Evolutionary conservation across 2,888 invertebrate species (phyloP).

Genomic region (Stegana nigrithorax): DNA sequence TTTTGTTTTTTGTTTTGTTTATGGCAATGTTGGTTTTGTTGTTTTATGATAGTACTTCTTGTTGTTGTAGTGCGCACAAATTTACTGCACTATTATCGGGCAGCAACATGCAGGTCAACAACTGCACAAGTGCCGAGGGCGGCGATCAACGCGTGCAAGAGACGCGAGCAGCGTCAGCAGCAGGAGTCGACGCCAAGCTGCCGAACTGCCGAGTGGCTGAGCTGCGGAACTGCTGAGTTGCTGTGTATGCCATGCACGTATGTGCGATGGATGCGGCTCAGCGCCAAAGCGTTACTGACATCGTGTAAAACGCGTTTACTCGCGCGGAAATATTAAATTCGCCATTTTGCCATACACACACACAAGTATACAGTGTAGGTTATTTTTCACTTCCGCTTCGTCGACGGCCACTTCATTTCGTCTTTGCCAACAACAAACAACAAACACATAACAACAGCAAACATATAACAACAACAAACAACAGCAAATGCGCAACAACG

Average conservation of each 20-base stretch:
- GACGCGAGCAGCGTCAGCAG: neutral
- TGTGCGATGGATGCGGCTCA: neutral
- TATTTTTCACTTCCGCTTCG: conserved; percentile 49
- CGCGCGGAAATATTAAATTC: conserved; percentile 54
- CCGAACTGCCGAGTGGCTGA: neutral
- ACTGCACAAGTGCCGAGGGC: conserved; percentile 10
- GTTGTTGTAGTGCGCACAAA: too few relatives aligned
- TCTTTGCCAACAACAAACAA: neutral
- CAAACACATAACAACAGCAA: conserved; percentile 17
- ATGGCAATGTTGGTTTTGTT: too few relatives aligned
- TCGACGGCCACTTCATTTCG: conserved; percentile 18
- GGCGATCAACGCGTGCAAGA: neutral
- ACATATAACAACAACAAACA: conserved; percentile 25
- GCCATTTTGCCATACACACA: conserved; percentile 42
- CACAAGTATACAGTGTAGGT: conserved; percentile 15
- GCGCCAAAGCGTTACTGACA: conserved; percentile 18
- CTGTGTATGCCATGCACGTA: neutral
- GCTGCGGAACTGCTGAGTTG: neutral
- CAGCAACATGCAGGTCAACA: conserved; percentile 9
- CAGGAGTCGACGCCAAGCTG: too few relatives aligned
- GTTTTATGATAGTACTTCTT: too few relatives aligned
- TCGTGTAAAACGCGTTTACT: conserved; percentile 29
- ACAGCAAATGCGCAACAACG: neutral
- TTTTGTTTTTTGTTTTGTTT: too few relatives aligned
- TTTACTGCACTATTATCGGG: neutral